Evolutionary conservation across 30 jellyfish, hydroid and myxozoan genomes (phyloP).

Genomic region (Cassiopea andromeda): DNA sequence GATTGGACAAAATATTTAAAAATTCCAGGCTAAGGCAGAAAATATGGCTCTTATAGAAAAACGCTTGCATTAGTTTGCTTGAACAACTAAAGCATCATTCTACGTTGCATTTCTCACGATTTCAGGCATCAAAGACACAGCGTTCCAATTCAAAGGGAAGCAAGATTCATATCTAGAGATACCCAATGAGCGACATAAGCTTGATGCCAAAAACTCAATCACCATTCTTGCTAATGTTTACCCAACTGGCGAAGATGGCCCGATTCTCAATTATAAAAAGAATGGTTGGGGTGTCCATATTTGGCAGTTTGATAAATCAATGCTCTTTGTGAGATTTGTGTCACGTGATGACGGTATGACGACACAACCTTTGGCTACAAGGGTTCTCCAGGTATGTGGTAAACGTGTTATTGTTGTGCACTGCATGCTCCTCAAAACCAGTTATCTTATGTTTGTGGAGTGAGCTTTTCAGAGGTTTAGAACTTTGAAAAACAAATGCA

Average conservation of each 20-base stretch:
- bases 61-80: too few species aligned
- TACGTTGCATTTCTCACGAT: too few species aligned
- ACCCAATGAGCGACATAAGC: constrained; percentile 83
- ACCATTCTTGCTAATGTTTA: constrained; percentile 84
- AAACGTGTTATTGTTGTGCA: not conserved
- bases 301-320: constrained; percentile 94
- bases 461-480: too few species aligned
- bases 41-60: too few species aligned
- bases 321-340: constrained; percentile 93
- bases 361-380: constrained; percentile 90
- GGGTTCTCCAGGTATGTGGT: constrained; percentile 83
- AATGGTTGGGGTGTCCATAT: constrained; percentile 98
- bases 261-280: constrained; percentile 77
- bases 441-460: too few species aligned
- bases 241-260: constrained; percentile 98
- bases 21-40: too few species aligned
- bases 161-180: constrained; percentile 91
- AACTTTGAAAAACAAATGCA: too few species aligned
- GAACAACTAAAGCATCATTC: too few species aligned
- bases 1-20: too few species aligned
- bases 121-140: constrained; percentile 89
- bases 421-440: too few species aligned
- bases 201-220: constrained; percentile 81
- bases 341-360: constrained; percentile 92
- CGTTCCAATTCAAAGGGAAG: constrained; percentile 90